phyloP scores from a whole-genome alignment of 2,888 invertebrate genomes.

The Chymomyza amoena region DNA sequence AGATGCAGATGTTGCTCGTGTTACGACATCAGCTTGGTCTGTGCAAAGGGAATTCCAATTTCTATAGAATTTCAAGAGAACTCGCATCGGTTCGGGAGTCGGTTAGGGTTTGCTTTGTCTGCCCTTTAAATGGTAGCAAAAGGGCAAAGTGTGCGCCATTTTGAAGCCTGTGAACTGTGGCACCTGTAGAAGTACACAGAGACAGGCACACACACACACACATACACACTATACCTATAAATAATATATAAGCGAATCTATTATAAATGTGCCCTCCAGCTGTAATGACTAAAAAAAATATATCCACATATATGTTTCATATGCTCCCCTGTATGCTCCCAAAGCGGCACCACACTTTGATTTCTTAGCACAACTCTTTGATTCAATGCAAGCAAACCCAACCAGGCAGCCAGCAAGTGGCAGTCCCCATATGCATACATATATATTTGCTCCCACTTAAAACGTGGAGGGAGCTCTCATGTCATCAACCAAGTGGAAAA shows the following conservation, averaged over 20 bases:
- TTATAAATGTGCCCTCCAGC: conserved; percentile 13
- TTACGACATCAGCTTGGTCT: conserved; percentile 17
- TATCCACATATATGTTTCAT: conserved; percentile 1
- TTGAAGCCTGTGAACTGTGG: conserved; percentile 51
- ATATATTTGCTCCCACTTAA: conserved; percentile 8
- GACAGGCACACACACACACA: no score
- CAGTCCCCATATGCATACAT: background rate
- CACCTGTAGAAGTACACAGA: conserved; percentile 45
- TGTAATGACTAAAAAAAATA: conserved; percentile 63
- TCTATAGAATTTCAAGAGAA: conserved; percentile 66
- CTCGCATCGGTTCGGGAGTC: conserved; percentile 12
- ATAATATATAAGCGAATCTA: background rate
- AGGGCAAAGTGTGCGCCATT: background rate
- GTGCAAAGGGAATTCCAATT: conserved; percentile 62
- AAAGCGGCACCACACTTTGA: conserved; percentile 40
- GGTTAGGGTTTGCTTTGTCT: background rate
- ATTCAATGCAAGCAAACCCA: conserved; percentile 22
- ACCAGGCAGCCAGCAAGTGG: background rate
- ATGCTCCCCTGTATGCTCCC: background rate
- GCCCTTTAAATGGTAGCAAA: background rate
- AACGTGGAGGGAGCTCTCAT: background rate
- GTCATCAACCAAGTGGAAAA: background rate
- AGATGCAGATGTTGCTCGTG: conserved; percentile 57
- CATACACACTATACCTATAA: no score
- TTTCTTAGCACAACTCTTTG: conserved; percentile 40